Percentiles rank a stretch among this genome's conserved stretches.
phyloP scores from a whole-genome alignment of 1,140 invertebrate genomes.

The Zaprionus davidi region DNA sequence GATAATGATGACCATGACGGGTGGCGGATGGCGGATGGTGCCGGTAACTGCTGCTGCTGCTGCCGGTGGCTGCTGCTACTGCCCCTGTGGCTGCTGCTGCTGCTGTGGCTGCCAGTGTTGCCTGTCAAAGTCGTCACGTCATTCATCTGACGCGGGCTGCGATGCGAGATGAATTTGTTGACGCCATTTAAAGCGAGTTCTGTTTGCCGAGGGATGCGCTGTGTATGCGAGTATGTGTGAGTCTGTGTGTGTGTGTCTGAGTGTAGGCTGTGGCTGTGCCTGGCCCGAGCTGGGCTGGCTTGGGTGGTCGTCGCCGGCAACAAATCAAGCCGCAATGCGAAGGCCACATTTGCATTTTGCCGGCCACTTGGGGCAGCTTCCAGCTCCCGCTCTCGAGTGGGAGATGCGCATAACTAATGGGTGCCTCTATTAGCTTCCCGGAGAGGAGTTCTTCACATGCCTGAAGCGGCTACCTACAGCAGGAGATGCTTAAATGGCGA shows the following conservation, averaged over 20 bases:
- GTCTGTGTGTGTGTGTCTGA: not conserved
- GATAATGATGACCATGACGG: slow-evolving; percentile 36
- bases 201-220: not conserved
- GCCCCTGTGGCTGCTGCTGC: not conserved
- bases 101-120: slow-evolving; percentile 1
- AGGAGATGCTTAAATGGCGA: too few species aligned
- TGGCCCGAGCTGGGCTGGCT: not conserved
- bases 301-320: slow-evolving; percentile 36
- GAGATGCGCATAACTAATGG: slow-evolving; percentile 24
- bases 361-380: not conserved
- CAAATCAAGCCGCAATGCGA: slow-evolving; percentile 13
- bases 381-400: not conserved
- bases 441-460: not conserved
- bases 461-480: not conserved
- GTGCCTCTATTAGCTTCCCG: not conserved
- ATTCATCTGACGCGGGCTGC: slow-evolving; percentile 75
- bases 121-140: slow-evolving; percentile 69
- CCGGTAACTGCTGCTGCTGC: not conserved
- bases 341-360: slow-evolving; percentile 40
- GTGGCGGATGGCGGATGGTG: not conserved
- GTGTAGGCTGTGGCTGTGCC: not conserved
- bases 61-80: not conserved
- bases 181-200: slow-evolving; percentile 55
- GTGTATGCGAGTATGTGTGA: not conserved
- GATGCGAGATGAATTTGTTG: slow-evolving; percentile 81